phyloP scores from a whole-genome alignment of 2,888 invertebrate genomes.

The Nineta flava region DNA sequence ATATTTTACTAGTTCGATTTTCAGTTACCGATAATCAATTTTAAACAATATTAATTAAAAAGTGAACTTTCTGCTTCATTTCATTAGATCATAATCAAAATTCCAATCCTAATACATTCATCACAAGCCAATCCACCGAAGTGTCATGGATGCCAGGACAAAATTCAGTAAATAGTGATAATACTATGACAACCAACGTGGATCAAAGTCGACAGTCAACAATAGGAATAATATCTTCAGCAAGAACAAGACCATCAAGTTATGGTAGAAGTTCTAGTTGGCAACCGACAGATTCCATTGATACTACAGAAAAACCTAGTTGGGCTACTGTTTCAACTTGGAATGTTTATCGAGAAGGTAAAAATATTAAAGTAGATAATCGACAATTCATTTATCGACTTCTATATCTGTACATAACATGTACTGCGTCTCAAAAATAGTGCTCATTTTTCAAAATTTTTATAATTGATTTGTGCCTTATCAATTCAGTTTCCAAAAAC shows the following conservation, averaged over 20 bases:
- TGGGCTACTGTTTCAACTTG: constrained; percentile 22
- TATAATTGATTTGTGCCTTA: too few relatives aligned
- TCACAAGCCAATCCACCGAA: constrained; percentile 4
- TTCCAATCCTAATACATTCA: neutral
- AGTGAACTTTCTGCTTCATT: too few relatives aligned
- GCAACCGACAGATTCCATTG: constrained; percentile 14
- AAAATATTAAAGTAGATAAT: neutral
- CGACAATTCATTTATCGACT: too few relatives aligned
- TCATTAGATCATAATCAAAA: too few relatives aligned
- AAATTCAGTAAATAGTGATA: constrained; percentile 3
- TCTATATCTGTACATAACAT: too few relatives aligned
- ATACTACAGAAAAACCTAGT: constrained; percentile 15
- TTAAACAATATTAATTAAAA: too few relatives aligned
- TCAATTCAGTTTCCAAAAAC: too few relatives aligned
- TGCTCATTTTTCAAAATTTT: too few relatives aligned
- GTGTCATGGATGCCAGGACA: constrained; percentile 5
- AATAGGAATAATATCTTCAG: constrained; percentile 12
- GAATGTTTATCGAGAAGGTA: constrained; percentile 15
- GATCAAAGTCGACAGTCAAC: neutral
- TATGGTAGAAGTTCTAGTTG: constrained; percentile 35
- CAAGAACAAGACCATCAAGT: constrained; percentile 27
- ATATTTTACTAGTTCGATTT: too few relatives aligned
- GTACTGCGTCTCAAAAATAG: too few relatives aligned
- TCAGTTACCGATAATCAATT: too few relatives aligned
- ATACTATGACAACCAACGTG: neutral